Conservation (phyloP, 37 sponge, comb jelly and placozoan genomes). For the Halichondria panicea region DNA sequence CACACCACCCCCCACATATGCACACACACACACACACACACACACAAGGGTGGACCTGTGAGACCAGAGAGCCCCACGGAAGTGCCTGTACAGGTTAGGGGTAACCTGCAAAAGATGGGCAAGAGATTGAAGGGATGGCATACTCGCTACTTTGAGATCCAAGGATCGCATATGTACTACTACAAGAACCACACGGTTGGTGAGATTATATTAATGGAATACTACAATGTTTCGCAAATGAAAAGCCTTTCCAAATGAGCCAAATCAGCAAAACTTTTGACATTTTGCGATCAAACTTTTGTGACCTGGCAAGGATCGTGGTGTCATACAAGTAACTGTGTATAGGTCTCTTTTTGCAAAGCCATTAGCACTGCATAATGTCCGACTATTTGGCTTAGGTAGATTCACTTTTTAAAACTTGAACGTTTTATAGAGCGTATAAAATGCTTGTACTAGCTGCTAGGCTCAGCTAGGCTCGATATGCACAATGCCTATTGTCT, state of each 20-base stretch:
- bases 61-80: conserved; percentile 4
- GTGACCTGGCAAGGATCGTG: neutral
- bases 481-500: neutral
- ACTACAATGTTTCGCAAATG: neutral
- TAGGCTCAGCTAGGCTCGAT: too few relatives aligned
- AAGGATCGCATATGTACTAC: conserved; percentile 66
- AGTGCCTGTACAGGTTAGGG: conserved; percentile 18
- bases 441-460: too few relatives aligned
- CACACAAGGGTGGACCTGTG: too few relatives aligned
- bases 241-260: too few relatives aligned
- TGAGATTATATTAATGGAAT: neutral
- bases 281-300: too few relatives aligned
- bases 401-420: too few relatives aligned
- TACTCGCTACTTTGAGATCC: conserved; percentile 70
- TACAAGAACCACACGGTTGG: conserved; percentile 63
- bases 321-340: neutral
- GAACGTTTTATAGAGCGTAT: too few relatives aligned
- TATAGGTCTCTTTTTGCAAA: neutral
- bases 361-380: neutral
- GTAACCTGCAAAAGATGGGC: conserved; percentile 72
- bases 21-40: neutral
- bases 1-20: too few relatives aligned
- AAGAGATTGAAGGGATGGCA: conserved; percentile 65
- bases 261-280: too few relatives aligned
- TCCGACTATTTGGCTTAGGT: too few relatives aligned